Evolutionary conservation across 2,113 vertebrate genomes (phyloP).

Genomic region (Petromus typicus): DNA sequence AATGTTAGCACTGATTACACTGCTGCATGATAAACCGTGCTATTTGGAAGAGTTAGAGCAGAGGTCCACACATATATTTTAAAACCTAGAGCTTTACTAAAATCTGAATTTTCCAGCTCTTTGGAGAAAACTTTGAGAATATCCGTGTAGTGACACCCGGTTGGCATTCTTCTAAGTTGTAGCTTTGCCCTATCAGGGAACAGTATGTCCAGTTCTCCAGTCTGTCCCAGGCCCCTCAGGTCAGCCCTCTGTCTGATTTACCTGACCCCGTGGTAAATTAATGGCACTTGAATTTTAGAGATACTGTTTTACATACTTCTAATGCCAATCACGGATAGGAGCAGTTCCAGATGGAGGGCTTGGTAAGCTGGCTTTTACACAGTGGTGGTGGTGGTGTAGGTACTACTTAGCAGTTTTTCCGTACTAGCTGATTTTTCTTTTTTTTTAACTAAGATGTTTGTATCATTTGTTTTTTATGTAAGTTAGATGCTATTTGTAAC

Average conservation of each 20-base stretch:
- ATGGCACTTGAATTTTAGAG: not conserved
- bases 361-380: not conserved
- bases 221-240: not conserved
- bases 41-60: not conserved
- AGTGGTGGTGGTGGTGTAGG: not conserved
- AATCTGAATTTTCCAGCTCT: no score
- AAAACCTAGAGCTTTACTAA: not conserved
- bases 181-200: not conserved
- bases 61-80: not conserved
- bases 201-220: not conserved
- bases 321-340: not conserved
- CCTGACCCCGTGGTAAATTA: not conserved
- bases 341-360: not conserved
- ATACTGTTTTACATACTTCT: not conserved
- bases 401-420: not conserved
- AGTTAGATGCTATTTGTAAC: conserved; percentile 13
- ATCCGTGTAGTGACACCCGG: not conserved
- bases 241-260: not conserved
- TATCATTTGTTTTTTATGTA: conserved; percentile 41
- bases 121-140: not conserved
- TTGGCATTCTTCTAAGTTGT: not conserved
- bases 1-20: not conserved
- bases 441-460: not conserved
- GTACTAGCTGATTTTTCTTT: not conserved
- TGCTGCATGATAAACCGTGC: not conserved